phyloP scores from a whole-genome alignment of 30 jellyfish, hydroid and myxozoan species.

The Rhopilema esculentum region DNA sequence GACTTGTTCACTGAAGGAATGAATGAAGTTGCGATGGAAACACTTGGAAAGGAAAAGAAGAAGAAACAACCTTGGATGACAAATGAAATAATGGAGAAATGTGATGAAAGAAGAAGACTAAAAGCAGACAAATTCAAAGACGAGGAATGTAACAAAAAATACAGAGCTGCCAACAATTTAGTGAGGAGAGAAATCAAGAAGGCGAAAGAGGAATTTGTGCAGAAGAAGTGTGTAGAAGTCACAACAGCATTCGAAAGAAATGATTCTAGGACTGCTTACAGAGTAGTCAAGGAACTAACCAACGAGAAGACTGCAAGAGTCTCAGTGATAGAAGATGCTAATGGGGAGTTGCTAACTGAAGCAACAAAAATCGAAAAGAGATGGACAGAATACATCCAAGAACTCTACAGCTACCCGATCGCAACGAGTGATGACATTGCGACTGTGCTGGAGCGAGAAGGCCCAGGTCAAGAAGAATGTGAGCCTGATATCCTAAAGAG shows the following conservation, averaged over 20 bases:
- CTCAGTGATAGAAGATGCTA: constrained; percentile 44
- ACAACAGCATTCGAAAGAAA: constrained; percentile 43
- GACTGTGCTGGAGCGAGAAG: background rate
- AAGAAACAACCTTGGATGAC: constrained; percentile 62
- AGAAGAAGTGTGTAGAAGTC: constrained; percentile 29
- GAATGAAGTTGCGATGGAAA: constrained; percentile 55
- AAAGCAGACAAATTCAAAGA: constrained; percentile 28
- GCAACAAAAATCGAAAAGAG: constrained; percentile 28
- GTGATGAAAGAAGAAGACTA: constrained; percentile 41
- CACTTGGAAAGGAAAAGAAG: constrained; percentile 40
- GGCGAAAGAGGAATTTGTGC: constrained; percentile 38
- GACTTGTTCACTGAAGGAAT: constrained; percentile 49
- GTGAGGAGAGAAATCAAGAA: constrained; percentile 16
- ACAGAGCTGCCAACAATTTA: constrained; percentile 28
- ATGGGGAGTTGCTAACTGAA: constrained; percentile 43
- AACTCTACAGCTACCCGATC: constrained; percentile 44
- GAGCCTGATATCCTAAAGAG: constrained; percentile 28
- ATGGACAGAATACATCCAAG: constrained; percentile 51
- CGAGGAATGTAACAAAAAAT: constrained; percentile 25
- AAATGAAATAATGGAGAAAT: constrained; percentile 44
- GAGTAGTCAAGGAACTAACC: constrained; percentile 51
- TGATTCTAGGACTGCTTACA: constrained; percentile 22
- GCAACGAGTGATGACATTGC: constrained; percentile 18
- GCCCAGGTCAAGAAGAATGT: constrained; percentile 18
- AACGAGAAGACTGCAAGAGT: constrained; percentile 44